Evolutionary conservation across 1,140 invertebrate species (phyloP), one percentile per base, ranked within the genome.

Genomic region (Lutraria rhynchaena): DNA sequence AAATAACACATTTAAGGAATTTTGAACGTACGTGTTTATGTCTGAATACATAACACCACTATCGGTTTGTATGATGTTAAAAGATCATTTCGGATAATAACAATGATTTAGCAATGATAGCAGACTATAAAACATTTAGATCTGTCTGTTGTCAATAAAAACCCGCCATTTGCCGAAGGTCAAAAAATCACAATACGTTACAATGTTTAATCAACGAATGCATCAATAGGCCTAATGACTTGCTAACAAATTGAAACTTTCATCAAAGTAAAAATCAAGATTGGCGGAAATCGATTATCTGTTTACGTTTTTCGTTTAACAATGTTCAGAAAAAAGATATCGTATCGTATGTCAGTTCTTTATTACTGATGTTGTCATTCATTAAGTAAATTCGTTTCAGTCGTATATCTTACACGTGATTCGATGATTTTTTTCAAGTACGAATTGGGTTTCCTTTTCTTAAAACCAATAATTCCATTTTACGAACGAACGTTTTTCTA

Each of bases 81-180:
- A 60, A 58, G 76, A 80, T 69, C 63, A 60, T 70, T 13, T 49
- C 13, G 49, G 76, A 80, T 80, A 70, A 80, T 80, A 70, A 70
- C 76, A 80, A 80, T 80, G 76, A 80, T 80, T 80, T 67, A 13
- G 76, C 76, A 69, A 80, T 80, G 76, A 80, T 80, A 80, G 76
- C 46, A 29, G 13, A 22, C 49, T 13, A 80, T 80, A 80, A 78
- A 80, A 46, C 55, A 70, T 80, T 70, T 27, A 80, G 49, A 35
- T 58, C 11, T 58, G 46, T 80, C 46, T 69, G 22, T 31, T 17
- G 76, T 27, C 17, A 27, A 70, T 69, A 69, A 69, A 73, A 80
- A 57, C 37, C 46, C 53, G 15, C 49, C 33, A 65, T 77, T 80
- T 44, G 53, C 76, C 33, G 41, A 70, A 57, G 76, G 61, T 53